phyloP scores from a whole-genome alignment of 92 coral and sea anemone genomes.

The Palythoa caribaeorum region DNA sequence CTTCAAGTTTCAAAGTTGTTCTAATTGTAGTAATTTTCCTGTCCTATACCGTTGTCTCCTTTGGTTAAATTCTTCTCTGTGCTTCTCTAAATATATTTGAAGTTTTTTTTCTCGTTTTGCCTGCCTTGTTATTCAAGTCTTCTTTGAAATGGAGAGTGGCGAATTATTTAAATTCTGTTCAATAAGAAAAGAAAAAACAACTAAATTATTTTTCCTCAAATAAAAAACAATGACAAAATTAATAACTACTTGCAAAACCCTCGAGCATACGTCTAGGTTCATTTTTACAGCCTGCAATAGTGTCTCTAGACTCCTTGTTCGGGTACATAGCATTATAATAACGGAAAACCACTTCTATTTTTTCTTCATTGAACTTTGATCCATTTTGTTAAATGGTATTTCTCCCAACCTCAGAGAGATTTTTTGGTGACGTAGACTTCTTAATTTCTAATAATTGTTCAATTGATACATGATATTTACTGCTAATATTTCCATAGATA shows the following conservation, averaged over 20 bases:
- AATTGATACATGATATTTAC: not conserved
- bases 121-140: not conserved
- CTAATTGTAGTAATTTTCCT: not conserved
- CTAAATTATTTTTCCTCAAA: not conserved
- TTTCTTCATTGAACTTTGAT: not conserved
- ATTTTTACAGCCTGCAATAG: not conserved
- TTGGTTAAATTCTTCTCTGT: constrained; percentile 2
- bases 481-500: not conserved
- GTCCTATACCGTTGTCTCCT: constrained; percentile 6
- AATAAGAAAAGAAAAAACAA: not conserved
- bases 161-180: not conserved
- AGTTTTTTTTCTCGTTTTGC: not conserved
- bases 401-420: not conserved
- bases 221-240: not conserved
- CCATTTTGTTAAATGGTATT: not conserved
- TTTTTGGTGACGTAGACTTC: constrained; percentile 4
- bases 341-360: constrained; percentile 4
- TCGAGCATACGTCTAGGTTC: too few species aligned
- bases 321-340: constrained; percentile 1
- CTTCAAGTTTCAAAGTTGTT: not conserved
- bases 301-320: not conserved
- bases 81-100: not conserved
- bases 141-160: constrained; percentile 2
- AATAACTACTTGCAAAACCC: not conserved
- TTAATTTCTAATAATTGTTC: not conserved